Evolutionary conservation across 2,888 invertebrate species (phyloP).

Genomic region (Nemotelus nigrinus): DNA sequence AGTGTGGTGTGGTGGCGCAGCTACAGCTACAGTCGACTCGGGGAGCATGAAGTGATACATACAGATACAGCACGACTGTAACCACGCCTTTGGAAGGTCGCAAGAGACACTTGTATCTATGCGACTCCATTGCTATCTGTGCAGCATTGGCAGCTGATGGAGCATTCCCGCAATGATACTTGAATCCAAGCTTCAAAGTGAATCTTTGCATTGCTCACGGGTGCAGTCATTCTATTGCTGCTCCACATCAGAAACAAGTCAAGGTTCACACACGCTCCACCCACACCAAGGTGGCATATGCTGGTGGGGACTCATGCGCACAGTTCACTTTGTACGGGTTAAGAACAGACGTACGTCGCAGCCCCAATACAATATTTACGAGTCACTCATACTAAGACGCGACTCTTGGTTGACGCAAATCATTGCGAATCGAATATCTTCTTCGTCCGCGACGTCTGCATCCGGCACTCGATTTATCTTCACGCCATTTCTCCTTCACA

Average conservation of each 20-base stretch:
- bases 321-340: not conserved
- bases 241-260: not conserved
- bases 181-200: not conserved
- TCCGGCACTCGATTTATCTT: too few relatives aligned
- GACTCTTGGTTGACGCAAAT: too few relatives aligned
- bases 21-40: slow-evolving; percentile 11
- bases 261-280: slow-evolving; percentile 31
- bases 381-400: too few relatives aligned
- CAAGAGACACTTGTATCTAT: slow-evolving; percentile 29
- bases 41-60: not conserved
- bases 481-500: too few relatives aligned
- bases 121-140: slow-evolving; percentile 36
- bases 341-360: slow-evolving; percentile 23
- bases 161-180: slow-evolving; percentile 28
- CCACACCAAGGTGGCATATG: not conserved
- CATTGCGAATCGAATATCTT: too few relatives aligned
- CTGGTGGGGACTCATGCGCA: slow-evolving; percentile 28
- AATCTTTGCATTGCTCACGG: not conserved
- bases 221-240: not conserved
- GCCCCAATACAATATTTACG: too few relatives aligned
- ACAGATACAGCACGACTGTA: slow-evolving; percentile 35
- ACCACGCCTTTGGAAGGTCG: slow-evolving; percentile 47
- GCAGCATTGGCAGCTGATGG: not conserved
- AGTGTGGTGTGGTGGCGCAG: too few relatives aligned
- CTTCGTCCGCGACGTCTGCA: too few relatives aligned